Conservation (phyloP, 1,140 invertebrate species). For the Diorhabda carinulata region DNA sequence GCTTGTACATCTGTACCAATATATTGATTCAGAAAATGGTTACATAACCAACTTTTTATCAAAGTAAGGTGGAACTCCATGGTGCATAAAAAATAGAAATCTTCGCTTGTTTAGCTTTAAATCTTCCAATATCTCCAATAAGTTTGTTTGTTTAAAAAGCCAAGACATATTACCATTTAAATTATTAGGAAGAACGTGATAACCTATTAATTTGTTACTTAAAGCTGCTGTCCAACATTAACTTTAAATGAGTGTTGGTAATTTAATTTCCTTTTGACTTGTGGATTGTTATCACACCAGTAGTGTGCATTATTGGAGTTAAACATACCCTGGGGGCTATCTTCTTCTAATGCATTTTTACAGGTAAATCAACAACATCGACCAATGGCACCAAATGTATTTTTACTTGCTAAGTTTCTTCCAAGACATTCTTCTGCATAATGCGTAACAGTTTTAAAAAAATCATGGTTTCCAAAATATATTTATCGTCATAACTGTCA, state of each 20-base stretch:
- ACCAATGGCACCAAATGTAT: no score
- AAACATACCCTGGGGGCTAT: not conserved
- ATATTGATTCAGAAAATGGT: not conserved
- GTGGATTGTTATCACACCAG: not conserved
- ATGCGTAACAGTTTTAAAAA: no score
- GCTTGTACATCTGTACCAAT: not conserved
- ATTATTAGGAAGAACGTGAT: not conserved
- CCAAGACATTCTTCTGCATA: no score
- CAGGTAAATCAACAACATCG: not conserved
- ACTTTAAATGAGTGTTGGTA: not conserved
- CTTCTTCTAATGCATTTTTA: not conserved
- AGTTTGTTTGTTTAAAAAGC: no score
- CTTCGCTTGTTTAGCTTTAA: not conserved
- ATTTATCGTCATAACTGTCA: no score
- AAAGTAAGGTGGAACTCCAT: not conserved
- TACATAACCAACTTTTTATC: not conserved
- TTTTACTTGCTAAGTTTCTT: no score
- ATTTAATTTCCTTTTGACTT: not conserved
- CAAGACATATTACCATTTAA: no score
- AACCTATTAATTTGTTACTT: not conserved
- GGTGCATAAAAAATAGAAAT: not conserved
- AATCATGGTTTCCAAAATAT: no score
- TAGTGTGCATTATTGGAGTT: not conserved
- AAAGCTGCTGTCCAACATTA: not conserved
- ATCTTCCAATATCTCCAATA: no score